A percentile compares a stretch with the other conserved stretches of the same genome.
These are phyloP conservation scores for Heteromurus nitidus DNA, from an alignment of 2,888 invertebrate species.

Conservation along the genomic window DNA sequence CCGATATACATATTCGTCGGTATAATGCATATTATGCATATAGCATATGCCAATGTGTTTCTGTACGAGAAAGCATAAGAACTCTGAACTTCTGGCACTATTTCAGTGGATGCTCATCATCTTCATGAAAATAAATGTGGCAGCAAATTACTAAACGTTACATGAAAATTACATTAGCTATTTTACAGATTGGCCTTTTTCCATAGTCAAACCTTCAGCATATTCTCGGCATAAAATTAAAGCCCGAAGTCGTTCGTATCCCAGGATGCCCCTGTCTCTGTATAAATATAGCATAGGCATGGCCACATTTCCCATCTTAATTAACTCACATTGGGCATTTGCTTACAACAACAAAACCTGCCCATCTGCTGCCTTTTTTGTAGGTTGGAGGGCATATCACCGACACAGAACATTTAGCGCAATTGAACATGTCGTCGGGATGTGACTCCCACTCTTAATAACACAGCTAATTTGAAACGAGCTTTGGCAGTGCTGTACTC, in stretches of 20 bases:
- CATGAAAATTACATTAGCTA: no score
- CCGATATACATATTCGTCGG: no score
- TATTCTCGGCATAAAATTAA: no score
- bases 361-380: conserved; percentile 21
- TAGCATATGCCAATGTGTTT: no score
- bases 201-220: no score
- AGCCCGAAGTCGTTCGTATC: no score
- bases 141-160: conserved; percentile 56
- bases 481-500: not conserved
- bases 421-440: conserved; percentile 3
- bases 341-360: conserved; percentile 3
- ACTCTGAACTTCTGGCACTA: not conserved
- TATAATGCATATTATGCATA: no score
- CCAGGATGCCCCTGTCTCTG: no score
- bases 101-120: conserved; percentile 11
- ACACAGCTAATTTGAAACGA: not conserved
- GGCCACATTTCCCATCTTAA: no score
- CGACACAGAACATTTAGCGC: not conserved
- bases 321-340: not conserved
- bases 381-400: not conserved
- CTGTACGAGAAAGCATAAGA: no score
- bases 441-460: conserved; percentile 13
- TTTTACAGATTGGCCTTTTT: no score
- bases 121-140: conserved; percentile 56
- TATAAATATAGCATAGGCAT: not conserved